Conservation (phyloP, 2,113 vertebrate genomes). For the Nesospiza acunhae region DNA sequence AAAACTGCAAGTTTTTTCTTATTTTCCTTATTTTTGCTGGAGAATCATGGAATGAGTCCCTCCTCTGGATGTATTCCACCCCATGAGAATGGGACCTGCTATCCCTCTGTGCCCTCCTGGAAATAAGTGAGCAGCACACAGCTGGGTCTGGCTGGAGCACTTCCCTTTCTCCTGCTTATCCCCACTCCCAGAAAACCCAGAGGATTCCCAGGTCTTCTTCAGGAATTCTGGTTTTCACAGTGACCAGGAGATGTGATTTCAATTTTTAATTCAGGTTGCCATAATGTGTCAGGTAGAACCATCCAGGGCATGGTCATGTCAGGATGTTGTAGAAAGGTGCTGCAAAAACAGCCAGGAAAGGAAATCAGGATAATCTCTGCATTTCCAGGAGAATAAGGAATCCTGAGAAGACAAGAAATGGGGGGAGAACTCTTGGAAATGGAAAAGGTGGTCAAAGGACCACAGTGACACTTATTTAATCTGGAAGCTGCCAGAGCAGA, state of each 20-base stretch:
- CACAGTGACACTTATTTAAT: not conserved
- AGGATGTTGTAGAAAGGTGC: not conserved
- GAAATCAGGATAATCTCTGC: not conserved
- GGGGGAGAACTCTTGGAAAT: not conserved
- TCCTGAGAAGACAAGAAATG: not conserved
- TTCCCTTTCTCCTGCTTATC: not conserved
- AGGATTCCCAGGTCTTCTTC: not conserved
- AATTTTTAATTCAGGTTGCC: not conserved
- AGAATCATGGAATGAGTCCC: not conserved
- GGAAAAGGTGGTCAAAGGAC: not conserved
- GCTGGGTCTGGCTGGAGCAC: not conserved
- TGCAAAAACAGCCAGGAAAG: not conserved
- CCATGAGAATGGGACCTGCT: not conserved
- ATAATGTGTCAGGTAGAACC: not conserved
- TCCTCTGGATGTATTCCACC: not conserved
- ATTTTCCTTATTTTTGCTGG: not conserved
- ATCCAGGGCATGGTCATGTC: not conserved
- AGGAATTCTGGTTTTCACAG: not conserved
- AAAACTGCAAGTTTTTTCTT: not conserved
- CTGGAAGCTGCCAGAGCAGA: not conserved
- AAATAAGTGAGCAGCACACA: not conserved
- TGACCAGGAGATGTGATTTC: not conserved
- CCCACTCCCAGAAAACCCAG: not conserved
- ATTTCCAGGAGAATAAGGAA: not conserved
- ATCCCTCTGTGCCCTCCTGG: not conserved